Base-by-base conservation (phyloP, 2,113 vertebrate genomes). In the Chaetorhynchus papuensis region DNA sequence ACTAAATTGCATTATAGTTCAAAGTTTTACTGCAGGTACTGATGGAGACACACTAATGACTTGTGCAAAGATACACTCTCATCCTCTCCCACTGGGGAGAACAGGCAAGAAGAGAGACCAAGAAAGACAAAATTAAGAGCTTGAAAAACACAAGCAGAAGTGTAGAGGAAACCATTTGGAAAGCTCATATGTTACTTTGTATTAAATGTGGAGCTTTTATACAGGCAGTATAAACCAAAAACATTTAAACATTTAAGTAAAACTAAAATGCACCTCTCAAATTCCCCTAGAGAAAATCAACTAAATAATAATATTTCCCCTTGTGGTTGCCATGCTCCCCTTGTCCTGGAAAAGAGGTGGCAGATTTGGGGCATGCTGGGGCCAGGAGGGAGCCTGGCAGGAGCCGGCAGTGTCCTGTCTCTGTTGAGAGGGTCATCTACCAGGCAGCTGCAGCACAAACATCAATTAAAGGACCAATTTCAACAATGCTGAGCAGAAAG, bases 261-360 rank as follows among this genome's bases (percentile, higher is more conserved):
- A 96, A 91, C 76, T 71, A 45, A 96, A 93, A 78, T 39, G 61
- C 88, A 84, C 75, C 54, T 79, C 81, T 82, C 42, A 61, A 69
- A 80, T 61, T 86, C 31, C 72, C 68, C 33, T 65, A 41, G 88
- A 59, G 90, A 93, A 9, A 91, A 89, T 44, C 59, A 59, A 42
- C 44, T 82, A 35, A 77, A 57, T n/a, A 93, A 39, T 53, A 85
- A 94, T 64, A 50, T 77, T 96, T 89, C 60, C 56, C 37, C 27
- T 11, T 30, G 61, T 86, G 54, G 37, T 49, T 96, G 84, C 90
- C 84, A 93, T 72, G 71, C 20, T 91, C 12, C 71, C 42, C 68
- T 61, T 68, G 61, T 54, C 33, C 42, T 15, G 3, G 31, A 86
- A 78, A 83, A 35, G 7, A 65, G 41, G 42, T 50, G 64, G 37